Conservation (phyloP, 2,113 vertebrate genomes). For the Leucopsar rothschildi region DNA sequence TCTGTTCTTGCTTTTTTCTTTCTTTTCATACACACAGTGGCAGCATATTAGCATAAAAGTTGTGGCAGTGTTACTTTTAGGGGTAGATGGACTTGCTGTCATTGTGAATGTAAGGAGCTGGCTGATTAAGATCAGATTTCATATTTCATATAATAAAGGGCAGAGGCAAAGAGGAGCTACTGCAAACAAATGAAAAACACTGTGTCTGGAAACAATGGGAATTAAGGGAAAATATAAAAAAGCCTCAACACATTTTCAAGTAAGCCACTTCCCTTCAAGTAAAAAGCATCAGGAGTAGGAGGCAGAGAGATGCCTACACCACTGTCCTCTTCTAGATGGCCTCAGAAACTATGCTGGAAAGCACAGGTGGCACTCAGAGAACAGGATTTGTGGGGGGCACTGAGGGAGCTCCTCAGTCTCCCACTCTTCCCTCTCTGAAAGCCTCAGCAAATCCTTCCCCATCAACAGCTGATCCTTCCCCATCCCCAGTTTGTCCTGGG, state of each 20-base stretch:
- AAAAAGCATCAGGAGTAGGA: neutral
- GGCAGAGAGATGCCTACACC: neutral
- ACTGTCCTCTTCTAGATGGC: neutral
- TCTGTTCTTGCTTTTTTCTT: neutral
- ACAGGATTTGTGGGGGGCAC: rapidly evolving
- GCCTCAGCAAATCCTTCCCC: neutral
- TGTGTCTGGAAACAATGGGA: neutral
- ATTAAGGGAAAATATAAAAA: neutral
- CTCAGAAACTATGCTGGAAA: neutral
- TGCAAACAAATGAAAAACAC: neutral
- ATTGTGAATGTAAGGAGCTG: neutral
- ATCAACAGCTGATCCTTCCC: neutral
- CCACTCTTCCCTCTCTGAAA: neutral
- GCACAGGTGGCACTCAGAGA: neutral
- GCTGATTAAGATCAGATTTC: neutral
- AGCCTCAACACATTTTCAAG: neutral
- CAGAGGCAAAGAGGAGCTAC: neutral
- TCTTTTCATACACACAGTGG: neutral
- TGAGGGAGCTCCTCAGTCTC: neutral
- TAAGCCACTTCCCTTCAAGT: neutral
- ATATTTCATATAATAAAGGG: neutral
- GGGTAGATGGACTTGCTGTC: neutral
- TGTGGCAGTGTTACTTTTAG: neutral
- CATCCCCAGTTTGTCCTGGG: neutral
- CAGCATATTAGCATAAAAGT: neutral